Evolutionary conservation across 1,140 invertebrate species (phyloP).

Genomic region (Caenorhabditis inopinata): DNA sequence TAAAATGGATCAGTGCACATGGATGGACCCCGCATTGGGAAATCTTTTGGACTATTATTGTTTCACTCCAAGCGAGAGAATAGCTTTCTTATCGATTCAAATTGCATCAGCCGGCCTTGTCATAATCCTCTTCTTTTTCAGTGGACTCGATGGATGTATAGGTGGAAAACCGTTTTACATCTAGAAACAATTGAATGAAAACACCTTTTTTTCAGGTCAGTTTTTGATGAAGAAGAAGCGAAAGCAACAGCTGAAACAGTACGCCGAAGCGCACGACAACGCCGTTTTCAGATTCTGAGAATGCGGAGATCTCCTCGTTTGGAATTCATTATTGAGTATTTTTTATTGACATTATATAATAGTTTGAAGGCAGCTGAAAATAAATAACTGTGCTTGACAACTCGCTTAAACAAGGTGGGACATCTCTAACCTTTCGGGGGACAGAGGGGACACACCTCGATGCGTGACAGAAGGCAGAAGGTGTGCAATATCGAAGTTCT

Average conservation of each 20-base stretch:
- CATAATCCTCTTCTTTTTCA: background rate
- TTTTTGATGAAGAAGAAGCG: conserved; percentile 13
- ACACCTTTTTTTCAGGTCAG: background rate
- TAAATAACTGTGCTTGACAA: no score
- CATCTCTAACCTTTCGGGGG: no score
- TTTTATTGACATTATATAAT: no score
- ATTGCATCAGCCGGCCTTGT: background rate
- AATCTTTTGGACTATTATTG: background rate
- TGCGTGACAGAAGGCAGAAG: no score
- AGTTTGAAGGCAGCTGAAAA: no score
- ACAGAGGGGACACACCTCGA: no score
- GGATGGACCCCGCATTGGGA: background rate
- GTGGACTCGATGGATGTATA: background rate
- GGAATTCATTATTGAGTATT: no score
- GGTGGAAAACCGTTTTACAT: background rate
- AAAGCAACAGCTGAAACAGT: background rate
- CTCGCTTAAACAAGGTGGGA: no score
- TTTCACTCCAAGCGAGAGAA: conserved; percentile 6
- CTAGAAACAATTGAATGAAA: no score
- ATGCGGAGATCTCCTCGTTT: background rate
- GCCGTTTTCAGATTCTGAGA: conserved; percentile 21
- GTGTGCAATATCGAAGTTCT: no score
- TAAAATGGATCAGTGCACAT: background rate
- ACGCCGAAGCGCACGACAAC: conserved; percentile 24
- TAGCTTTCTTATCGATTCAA: background rate